Conservation (phyloP, 2,797 vertebrate genomes). For the Prunella strophiata region DNA sequence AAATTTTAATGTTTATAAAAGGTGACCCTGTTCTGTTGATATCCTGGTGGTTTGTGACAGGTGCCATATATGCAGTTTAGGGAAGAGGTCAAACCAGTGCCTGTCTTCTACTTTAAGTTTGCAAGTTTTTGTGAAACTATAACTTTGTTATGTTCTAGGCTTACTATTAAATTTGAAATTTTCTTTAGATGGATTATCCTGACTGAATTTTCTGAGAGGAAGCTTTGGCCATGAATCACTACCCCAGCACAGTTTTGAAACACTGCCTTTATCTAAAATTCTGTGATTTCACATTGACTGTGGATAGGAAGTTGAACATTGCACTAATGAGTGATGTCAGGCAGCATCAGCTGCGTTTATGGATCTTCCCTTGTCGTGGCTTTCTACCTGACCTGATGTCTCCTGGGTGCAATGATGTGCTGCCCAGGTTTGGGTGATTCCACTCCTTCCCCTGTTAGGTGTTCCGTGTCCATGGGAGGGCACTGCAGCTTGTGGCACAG, state of each 20-base stretch:
- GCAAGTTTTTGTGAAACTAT: not conserved
- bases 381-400: not conserved
- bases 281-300: not conserved
- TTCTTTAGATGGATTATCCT: not conserved
- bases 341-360: not conserved
- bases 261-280: not conserved
- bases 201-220: not conserved
- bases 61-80: not conserved
- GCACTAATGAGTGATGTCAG: not conserved
- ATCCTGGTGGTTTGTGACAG: not conserved
- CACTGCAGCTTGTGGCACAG: slow-evolving; percentile 58
- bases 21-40: not conserved
- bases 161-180: not conserved
- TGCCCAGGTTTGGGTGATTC: not conserved
- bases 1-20: not conserved
- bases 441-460: not conserved
- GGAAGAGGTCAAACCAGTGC: not conserved
- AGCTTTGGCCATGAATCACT: not conserved
- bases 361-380: not conserved
- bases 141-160: not conserved
- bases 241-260: not conserved
- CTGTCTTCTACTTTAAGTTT: not conserved
- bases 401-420: not conserved
- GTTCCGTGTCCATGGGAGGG: slow-evolving; percentile 65
- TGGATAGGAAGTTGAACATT: not conserved